Evolutionary conservation across 2,888 invertebrate genomes (phyloP), one percentile per base, ranked within the genome.

Genomic region (Lysandra bellargus): DNA sequence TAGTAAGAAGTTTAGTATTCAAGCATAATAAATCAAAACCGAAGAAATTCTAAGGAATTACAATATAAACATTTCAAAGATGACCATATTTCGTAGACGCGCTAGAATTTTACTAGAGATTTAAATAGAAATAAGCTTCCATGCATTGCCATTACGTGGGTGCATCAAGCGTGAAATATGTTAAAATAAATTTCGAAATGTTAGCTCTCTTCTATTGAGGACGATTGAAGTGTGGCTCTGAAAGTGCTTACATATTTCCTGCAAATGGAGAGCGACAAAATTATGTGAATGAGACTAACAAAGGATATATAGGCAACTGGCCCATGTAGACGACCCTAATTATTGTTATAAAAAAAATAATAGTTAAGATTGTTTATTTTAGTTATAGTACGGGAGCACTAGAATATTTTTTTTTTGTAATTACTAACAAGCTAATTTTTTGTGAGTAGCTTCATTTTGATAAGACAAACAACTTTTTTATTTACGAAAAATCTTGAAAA

Each of bases 121-220:
- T 30, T 69, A 69, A 33, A 69, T 69, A 69, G 17, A 69, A 69
- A 33, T 69, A 69, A 33, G 69, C 33, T 69, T 12, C 64, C 33
- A 69, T 61, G 61, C 61, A 61, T 23, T 5, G 64, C 64, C 12
- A 69, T 69, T 69, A 69, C 14, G 33, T 69, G 33, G 69, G 7
- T 69, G 69, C 69, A 69, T 37, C 33, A 69, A 69, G 69, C 69
- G 33, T 69, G 14, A 69, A 69, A 69, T 69, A 69, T 14, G 69
- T 69, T 37, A 69, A 69, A 69, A 33, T 69, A 69, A 69, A 69
- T 69, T 69, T 69, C 69, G 17, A 37, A 69, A 69, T 69, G 69
- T 69, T 69, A 69, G 69, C 69, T 33, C 33, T 69, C 33, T 69
- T 69, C 69, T 37, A 69, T 69, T 33, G 69, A 33, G 17, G 69